A percentile compares a stretch with the other conserved stretches of the same genome.
Evolutionary conservation across 2,888 invertebrate species (phyloP).

Genomic region (Cyaniris semiargus): DNA sequence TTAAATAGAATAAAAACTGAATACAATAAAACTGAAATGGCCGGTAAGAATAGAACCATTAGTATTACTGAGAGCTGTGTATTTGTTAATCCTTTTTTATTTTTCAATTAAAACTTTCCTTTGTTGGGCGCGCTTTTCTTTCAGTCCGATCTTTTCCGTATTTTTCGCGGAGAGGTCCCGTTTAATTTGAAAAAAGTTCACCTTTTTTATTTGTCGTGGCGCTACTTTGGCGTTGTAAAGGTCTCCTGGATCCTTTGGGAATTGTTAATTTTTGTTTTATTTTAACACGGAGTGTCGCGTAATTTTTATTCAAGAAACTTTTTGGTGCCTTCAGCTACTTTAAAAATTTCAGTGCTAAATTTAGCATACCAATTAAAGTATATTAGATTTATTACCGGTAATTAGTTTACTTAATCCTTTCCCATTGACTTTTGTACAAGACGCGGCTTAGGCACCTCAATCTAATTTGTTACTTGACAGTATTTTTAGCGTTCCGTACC

Average conservation of each 20-base stretch:
- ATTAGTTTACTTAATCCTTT: too few relatives aligned
- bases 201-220: slow-evolving; percentile 23
- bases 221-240: not conserved
- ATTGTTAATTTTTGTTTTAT: slow-evolving; percentile 13
- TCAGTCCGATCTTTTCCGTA: slow-evolving; percentile 28
- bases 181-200: slow-evolving; percentile 31
- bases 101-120: slow-evolving; percentile 57
- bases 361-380: not conserved
- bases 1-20: not conserved
- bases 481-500: too few relatives aligned
- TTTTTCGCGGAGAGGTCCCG: slow-evolving; percentile 41
- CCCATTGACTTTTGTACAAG: not conserved
- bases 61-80: slow-evolving; percentile 10
- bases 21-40: not conserved
- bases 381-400: too few relatives aligned
- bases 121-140: slow-evolving; percentile 25
- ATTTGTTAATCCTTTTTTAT: slow-evolving; percentile 46
- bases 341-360: not conserved
- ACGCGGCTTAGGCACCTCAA: too few relatives aligned
- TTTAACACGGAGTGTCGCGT: slow-evolving; percentile 6
- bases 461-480: too few relatives aligned
- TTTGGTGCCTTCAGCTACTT: not conserved
- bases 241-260: not conserved
- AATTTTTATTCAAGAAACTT: slow-evolving; percentile 11
- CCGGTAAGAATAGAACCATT: not conserved